A percentile compares a stretch with the other conserved stretches of the same genome.
Evolutionary conservation across 2,888 invertebrate genomes (phyloP).

Genomic region (Pollenia angustigena): DNA sequence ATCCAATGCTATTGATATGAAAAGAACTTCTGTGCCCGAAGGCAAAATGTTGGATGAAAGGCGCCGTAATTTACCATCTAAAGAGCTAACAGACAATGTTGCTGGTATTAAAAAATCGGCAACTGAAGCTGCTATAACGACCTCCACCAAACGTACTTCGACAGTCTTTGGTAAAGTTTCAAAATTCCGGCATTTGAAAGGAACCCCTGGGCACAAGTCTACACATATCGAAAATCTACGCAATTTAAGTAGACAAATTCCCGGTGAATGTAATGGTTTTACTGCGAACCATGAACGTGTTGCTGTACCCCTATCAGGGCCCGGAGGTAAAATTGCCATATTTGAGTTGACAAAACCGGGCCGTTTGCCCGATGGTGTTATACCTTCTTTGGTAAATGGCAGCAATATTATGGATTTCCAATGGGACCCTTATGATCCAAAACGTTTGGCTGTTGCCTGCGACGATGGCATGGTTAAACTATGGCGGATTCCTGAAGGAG

Average conservation of each 20-base stretch:
- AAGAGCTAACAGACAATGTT: conserved; percentile 78
- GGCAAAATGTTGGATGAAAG: conserved; percentile 82
- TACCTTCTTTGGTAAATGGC: conserved; percentile 95
- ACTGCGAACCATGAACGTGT: conserved; percentile 94
- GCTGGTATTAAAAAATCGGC: conserved; percentile 84
- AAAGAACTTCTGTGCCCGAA: conserved; percentile 82
- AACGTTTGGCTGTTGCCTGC: conserved; percentile 92
- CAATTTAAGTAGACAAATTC: conserved; percentile 94
- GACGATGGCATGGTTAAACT: conserved; percentile 94
- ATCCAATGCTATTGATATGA: conserved; percentile 79
- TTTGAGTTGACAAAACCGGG: conserved; percentile 92
- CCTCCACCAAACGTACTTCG: conserved; percentile 92
- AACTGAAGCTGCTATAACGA: conserved; percentile 82
- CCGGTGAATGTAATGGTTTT: conserved; percentile 97
- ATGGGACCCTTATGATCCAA: conserved; percentile 96
- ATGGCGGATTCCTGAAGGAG: conserved; percentile 91
- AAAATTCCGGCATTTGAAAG: conserved; percentile 96
- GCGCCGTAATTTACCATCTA: conserved; percentile 76
- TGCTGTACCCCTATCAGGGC: conserved; percentile 95
- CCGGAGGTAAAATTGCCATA: conserved; percentile 95
- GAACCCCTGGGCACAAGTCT: conserved; percentile 95
- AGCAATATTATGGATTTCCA: conserved; percentile 95
- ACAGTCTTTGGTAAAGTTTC: conserved; percentile 95
- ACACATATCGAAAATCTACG: conserved; percentile 96
- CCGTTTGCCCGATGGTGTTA: conserved; percentile 91